Base-by-base conservation (phyloP, 2,113 vertebrate species). In the Sigmodon hispidus region DNA sequence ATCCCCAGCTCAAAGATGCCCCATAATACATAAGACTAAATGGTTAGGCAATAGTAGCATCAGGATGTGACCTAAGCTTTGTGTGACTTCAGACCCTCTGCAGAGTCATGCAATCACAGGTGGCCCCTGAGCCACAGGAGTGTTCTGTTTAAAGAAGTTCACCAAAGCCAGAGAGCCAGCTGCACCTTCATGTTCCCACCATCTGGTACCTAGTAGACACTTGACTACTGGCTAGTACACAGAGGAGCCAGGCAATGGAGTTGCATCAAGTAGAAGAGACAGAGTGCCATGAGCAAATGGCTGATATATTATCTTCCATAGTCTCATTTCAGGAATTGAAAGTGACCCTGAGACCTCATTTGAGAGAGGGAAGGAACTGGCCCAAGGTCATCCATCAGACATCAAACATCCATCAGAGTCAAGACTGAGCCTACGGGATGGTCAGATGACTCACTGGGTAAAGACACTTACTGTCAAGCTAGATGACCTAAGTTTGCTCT, bases 161-260 rank as follows among this genome's bases (percentile, higher is more conserved):
- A 8, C 1, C 2, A 29, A 67, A 52, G 31, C 76, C 36, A 24
- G 77, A 48, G 63, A 21, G 12, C 15, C 9, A 34, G 52, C 65
- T 19, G 34, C 5, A 70, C 57, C 7, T 16, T 22, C 61, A 6
- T 24, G 31, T 57, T 12, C n/a, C 55, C 21, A 26, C 48, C 6
- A 0, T 48, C 40, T 1, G 67, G 87, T 26, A 3, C 0, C 0
- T 10, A 45, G 40, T 5, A 61, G 29, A 55, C 1, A 1, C 57
- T 63, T 36, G 0, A 57, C 45, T 26, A 4, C 1, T 0, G 9
- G 12, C n/a, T 15, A 11, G 40, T 0, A 17, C n/a, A 3, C 0
- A n/a, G 11, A 29, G 16, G 50, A 17, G 26, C 26, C 63, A 26
- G 13, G 2, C 16, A 69, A 11, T 34, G 3, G 3, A 17, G 21